Evolutionary conservation across 2,113 vertebrate genomes (phyloP), one percentile per base, ranked within the genome.

Genomic region (Tyto alba): DNA sequence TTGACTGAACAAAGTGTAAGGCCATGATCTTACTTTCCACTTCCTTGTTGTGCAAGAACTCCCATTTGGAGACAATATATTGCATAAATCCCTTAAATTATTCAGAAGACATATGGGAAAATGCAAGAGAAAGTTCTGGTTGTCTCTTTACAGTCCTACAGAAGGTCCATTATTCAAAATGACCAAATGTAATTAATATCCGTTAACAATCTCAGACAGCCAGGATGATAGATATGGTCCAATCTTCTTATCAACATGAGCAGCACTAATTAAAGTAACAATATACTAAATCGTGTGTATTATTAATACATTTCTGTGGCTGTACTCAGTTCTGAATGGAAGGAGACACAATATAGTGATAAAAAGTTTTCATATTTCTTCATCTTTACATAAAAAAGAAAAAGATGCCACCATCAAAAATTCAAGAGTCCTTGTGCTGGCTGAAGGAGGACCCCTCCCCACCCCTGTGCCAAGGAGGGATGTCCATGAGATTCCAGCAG

Each of bases 401-500:
- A 53, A 69, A 75, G 27, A 17, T 38, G 41, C 30, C 5, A 20
- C 27, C 8, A 11, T 1, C 17, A 41, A 19, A 56, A 56, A 18
- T 32, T 50, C 17, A 64, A 64, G 13, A 19, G 25, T 32, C 38
- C 36, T 71, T 7, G 9, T 26, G 45, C 40, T 67, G 29, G 32
- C 32, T 40, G 22, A 3, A 13, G 21, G 36, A 73, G 27, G 50
- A 47, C 8, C 6, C 13, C 9, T 75, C 23, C 23, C 29, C 27
- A 19, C 68, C n/a, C 25, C 45, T 47, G 25, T 64, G 40, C 16
- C 23, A 55, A 4, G 8, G 57, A 8, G 0, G 0, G 9, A 16
- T 10, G 34, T 50, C 22, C 32, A 6, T 11, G 17, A 0, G 3
- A 41, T 59, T 34, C 7, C 19, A 43, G 34, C 26, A n/a, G 50